phyloP scores from a whole-genome alignment of 23 tunicate species.

The Halocynthia aurantium region DNA sequence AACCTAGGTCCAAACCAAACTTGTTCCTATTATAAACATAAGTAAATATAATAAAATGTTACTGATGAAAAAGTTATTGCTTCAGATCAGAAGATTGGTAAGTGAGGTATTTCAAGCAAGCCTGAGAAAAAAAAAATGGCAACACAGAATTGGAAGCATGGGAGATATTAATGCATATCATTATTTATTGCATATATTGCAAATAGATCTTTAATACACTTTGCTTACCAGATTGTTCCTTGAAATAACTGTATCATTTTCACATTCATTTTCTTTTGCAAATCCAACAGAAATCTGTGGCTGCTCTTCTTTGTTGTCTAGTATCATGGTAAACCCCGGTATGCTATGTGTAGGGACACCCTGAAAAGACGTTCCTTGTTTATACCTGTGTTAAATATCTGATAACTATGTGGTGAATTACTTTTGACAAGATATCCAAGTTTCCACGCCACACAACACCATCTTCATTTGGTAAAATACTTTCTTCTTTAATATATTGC shows the following conservation, averaged over 20 bases:
- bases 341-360: neutral
- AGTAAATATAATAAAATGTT: too few relatives aligned
- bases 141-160: too few relatives aligned
- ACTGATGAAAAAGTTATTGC: too few relatives aligned
- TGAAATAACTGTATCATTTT: neutral
- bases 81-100: too few relatives aligned
- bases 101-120: too few relatives aligned
- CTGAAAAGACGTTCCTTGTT: neutral
- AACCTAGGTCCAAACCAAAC: conserved; percentile 22
- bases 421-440: conserved; percentile 1
- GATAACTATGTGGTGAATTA: neutral
- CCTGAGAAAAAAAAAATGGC: too few relatives aligned
- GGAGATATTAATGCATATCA: too few relatives aligned
- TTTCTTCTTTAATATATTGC: neutral
- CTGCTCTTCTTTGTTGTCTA: neutral
- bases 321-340: neutral
- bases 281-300: neutral
- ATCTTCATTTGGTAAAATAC: neutral
- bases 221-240: neutral
- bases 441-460: conserved; percentile 6
- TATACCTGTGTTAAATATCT: too few relatives aligned
- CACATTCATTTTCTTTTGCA: neutral
- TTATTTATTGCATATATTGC: too few relatives aligned
- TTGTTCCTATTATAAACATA: neutral
- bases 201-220: neutral